These are phyloP conservation scores for Neuroscelio doddi DNA, from an alignment of 2,888 invertebrate genomes.

Conservation along the genomic window DNA sequence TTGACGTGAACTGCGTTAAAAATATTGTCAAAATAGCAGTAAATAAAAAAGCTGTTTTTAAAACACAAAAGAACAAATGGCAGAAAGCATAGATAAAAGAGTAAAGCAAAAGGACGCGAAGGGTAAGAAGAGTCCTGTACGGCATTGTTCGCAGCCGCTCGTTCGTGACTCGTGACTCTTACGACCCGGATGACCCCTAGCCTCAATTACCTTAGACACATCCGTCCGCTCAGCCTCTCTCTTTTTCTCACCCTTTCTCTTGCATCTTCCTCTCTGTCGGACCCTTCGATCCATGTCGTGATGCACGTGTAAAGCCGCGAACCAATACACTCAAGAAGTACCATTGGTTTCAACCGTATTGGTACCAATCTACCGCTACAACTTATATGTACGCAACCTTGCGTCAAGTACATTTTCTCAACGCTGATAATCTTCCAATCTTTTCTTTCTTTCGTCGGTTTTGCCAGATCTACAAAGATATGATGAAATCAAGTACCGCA, in stretches of 20 bases:
- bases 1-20: too few relatives aligned
- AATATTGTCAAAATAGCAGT: too few relatives aligned
- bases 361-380: constrained; percentile 23
- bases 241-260: constrained; percentile 45
- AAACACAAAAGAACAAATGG: too few relatives aligned
- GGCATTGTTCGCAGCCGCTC: constrained; percentile 70
- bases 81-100: constrained; percentile 11
- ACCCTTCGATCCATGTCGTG: constrained; percentile 40
- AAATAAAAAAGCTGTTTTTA: too few relatives aligned
- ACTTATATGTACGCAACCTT: too few relatives aligned
- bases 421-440: background rate
- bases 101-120: constrained; percentile 23
- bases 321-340: constrained; percentile 25
- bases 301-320: constrained; percentile 37
- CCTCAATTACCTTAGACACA: constrained; percentile 72
- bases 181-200: constrained; percentile 70
- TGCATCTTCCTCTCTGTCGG: constrained; percentile 38
- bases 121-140: constrained; percentile 57
- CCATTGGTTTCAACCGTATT: too few relatives aligned
- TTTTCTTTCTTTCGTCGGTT: background rate
- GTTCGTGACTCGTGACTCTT: constrained; percentile 72
- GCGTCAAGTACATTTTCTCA: background rate
- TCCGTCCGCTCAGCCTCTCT: constrained; percentile 64
- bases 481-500: background rate
- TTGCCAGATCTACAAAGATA: too few relatives aligned